A percentile compares a stretch with the other conserved stretches of the same genome.
Evolutionary conservation across 2,113 vertebrate species (phyloP).

Genomic region (Poeciliopsis occidentalis): DNA sequence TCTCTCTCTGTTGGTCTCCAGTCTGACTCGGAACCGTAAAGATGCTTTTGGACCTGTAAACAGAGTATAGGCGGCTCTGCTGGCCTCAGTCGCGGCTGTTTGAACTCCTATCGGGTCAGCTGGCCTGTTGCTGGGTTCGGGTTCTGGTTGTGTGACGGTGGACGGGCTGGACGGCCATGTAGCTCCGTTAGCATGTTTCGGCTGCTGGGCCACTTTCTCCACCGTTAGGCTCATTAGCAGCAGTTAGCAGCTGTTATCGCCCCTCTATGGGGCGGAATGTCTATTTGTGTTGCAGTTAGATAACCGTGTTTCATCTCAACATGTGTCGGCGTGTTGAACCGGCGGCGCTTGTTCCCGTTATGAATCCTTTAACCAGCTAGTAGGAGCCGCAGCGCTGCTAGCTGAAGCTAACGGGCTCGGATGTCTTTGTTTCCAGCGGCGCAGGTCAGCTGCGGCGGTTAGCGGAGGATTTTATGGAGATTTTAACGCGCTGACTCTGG

Average conservation of each 20-base stretch:
- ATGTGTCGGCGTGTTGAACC: not conserved
- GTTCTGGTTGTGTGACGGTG: not conserved
- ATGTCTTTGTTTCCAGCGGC: slow-evolving; percentile 32
- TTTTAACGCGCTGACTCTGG: not conserved
- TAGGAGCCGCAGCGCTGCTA: slow-evolving; percentile 10
- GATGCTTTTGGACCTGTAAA: not conserved
- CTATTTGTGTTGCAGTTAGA: not conserved
- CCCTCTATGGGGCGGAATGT: not conserved
- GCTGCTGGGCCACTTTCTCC: slow-evolving; percentile 20
- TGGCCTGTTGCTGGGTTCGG: not conserved
- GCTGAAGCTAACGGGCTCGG: slow-evolving; percentile 4
- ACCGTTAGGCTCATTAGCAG: slow-evolving; percentile 2
- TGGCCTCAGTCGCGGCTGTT: too few species aligned
- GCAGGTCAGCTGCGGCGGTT: slow-evolving; percentile 12
- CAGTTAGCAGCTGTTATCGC: not conserved
- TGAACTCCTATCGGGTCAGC: not conserved
- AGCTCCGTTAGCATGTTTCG: slow-evolving; percentile 32
- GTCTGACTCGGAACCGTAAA: not conserved
- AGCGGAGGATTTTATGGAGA: not conserved
- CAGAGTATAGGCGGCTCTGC: not conserved
- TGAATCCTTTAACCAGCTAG: slow-evolving; percentile 3
- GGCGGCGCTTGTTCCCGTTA: not conserved
- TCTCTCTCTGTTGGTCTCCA: slow-evolving; percentile 20
- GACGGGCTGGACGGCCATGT: slow-evolving; percentile 9
- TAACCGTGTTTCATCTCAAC: not conserved